A percentile compares a stretch with the other conserved stretches of the same genome.
Evolutionary conservation across 2,113 vertebrate genomes (phyloP).

Genomic region (Sinocyclocheilus anophthalmus): DNA sequence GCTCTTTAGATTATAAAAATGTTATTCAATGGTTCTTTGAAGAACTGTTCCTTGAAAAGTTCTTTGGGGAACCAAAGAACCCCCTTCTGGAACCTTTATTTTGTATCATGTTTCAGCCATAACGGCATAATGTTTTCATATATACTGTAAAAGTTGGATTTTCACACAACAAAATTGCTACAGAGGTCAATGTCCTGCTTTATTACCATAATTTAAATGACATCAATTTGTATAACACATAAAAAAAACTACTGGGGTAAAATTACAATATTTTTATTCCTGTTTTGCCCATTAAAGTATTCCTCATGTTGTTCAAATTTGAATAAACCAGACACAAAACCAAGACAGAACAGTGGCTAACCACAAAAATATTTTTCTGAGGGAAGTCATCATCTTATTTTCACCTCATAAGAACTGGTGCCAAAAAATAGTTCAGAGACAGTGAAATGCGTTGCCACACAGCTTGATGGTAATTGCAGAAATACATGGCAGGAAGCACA

Average conservation of each 20-base stretch:
- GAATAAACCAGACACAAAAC: conserved; percentile 54
- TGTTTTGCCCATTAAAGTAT: background rate
- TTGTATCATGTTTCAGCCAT: background rate
- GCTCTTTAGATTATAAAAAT: too few relatives aligned
- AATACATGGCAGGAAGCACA: conserved; percentile 60
- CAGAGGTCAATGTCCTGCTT: background rate
- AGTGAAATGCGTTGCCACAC: conserved; percentile 61
- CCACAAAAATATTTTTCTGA: conserved; percentile 65
- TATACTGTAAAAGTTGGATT: background rate
- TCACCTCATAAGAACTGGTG: conserved; percentile 75
- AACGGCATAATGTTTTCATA: background rate
- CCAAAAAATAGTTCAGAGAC: conserved; percentile 67
- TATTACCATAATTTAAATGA: background rate
- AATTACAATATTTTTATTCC: background rate
- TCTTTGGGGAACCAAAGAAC: too few relatives aligned
- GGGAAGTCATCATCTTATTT: conserved; percentile 72
- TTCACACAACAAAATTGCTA: background rate
- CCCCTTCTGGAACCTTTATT: too few relatives aligned
- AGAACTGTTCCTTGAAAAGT: too few relatives aligned
- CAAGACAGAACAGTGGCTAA: conserved; percentile 65
- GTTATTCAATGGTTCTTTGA: too few relatives aligned
- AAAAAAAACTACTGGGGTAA: background rate
- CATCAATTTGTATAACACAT: background rate
- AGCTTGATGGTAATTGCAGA: conserved; percentile 57
- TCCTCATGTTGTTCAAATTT: conserved; percentile 17